Percentiles rank a stretch among this genome's conserved stretches.
phyloP scores from a whole-genome alignment of 2,797 vertebrate species.

The Hylomyscus alleni region DNA sequence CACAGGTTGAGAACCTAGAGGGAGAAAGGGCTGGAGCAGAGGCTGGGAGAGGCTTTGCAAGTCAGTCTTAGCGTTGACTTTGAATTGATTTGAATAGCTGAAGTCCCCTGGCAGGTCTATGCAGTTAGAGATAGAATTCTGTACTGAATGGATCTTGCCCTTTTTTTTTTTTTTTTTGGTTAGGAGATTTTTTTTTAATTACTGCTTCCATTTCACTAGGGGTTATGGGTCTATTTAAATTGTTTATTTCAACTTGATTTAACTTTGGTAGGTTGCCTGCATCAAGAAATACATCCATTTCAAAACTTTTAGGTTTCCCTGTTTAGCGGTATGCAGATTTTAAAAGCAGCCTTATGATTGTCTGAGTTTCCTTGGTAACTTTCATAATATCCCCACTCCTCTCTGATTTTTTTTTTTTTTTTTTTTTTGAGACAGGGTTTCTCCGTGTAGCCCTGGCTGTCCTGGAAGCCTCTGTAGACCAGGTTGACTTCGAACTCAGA shows the following conservation, averaged over 20 bases:
- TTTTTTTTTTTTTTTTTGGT: background rate
- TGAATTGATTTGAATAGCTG: background rate
- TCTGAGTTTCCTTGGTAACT: background rate
- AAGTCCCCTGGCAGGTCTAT: background rate
- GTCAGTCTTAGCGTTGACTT: background rate
- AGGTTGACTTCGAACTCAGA: too few relatives aligned
- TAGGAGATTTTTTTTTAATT: background rate
- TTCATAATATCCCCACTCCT: too few relatives aligned
- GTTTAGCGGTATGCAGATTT: background rate
- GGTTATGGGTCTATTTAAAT: background rate
- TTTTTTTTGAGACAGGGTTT: too few relatives aligned
- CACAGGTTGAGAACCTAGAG: background rate
- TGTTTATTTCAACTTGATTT: background rate
- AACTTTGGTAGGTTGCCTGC: background rate
- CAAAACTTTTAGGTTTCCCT: background rate
- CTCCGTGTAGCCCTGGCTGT: too few relatives aligned
- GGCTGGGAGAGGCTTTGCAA: background rate
- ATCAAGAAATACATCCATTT: background rate
- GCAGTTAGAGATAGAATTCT: background rate
- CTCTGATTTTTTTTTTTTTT: background rate
- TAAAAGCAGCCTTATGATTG: background rate
- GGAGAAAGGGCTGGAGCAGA: background rate
- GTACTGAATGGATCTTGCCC: too few relatives aligned
- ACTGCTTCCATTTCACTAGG: background rate
- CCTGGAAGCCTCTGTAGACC: too few relatives aligned